phyloP scores from a whole-genome alignment of 1,140 invertebrate genomes.

The Ceratina australensis region DNA sequence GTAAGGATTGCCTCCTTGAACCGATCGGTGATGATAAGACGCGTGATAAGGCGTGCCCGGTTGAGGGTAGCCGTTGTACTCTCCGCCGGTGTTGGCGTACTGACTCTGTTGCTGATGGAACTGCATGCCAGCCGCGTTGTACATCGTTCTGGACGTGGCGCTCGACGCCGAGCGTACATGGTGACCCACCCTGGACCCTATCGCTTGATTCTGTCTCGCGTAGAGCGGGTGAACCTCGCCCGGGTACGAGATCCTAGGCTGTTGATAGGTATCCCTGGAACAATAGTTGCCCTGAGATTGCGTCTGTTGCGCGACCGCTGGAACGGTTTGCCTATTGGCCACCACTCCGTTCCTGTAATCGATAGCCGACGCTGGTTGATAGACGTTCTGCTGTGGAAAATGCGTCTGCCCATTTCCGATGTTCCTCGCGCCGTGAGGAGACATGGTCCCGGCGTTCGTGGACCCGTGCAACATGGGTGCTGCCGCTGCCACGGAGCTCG shows the following conservation, averaged over 20 bases:
- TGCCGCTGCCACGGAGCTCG: slow-evolving; percentile 61
- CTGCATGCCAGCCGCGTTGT: slow-evolving; percentile 71
- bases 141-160: slow-evolving; percentile 64
- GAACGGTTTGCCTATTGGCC: slow-evolving; percentile 66
- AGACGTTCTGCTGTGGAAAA: slow-evolving; percentile 72
- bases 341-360: slow-evolving; percentile 76
- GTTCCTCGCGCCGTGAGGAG: slow-evolving; percentile 66
- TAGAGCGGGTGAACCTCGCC: slow-evolving; percentile 79
- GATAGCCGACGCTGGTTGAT: slow-evolving; percentile 64
- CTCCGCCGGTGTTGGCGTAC: slow-evolving; percentile 67
- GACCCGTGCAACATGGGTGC: slow-evolving; percentile 66
- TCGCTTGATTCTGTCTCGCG: slow-evolving; percentile 74
- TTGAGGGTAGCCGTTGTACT: slow-evolving; percentile 76
- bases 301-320: slow-evolving; percentile 63
- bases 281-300: slow-evolving; percentile 72
- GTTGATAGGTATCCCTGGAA: slow-evolving; percentile 70
- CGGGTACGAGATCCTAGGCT: slow-evolving; percentile 69
- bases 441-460: slow-evolving; percentile 64
- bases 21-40: slow-evolving; percentile 71
- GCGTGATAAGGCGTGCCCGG: slow-evolving; percentile 68
- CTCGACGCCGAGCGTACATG: slow-evolving; percentile 57
- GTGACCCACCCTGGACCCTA: slow-evolving; percentile 61
- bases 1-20: slow-evolving; percentile 67
- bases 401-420: slow-evolving; percentile 63
- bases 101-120: slow-evolving; percentile 73